Base-by-base conservation (phyloP, 2,113 vertebrate genomes). In the Muntiacus reevesi region DNA sequence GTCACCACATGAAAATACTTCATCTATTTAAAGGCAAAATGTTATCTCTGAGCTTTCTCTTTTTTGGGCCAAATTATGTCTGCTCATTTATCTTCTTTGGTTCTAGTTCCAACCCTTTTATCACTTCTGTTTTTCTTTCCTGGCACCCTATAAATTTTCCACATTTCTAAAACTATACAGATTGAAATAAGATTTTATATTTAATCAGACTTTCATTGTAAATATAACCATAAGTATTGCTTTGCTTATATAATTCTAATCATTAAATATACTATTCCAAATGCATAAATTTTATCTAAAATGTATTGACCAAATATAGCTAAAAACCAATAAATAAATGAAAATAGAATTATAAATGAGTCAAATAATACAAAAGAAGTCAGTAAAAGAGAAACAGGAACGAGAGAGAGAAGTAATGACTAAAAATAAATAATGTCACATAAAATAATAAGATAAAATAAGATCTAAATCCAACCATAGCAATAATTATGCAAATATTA, bases 11-110 rank as follows among this genome's bases (percentile, higher is more conserved):
- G 92, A 96, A 84, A 94, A 96, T 50, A 50, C 43, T 85, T 97
- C 45, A 93, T 89, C 78, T 89, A 74, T 88, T 97, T 96, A 96
- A 96, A 97, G 94, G 57, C 85, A 89, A 89, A 91, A 91, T 93
- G 74, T 87, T 95, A 96, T 98, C 97, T 97, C 52, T 76, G 78
- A 74, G 40, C 7, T 90, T 89, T 97, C 16, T 89, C 57, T 71
- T 93, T 79, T 93, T 85, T 4, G 59, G 52, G 60, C 92, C 88
- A 96, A 96, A 95, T 81, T 78, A n/a, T 95, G 62, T 95, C 52
- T 92, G 45, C n/a, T 96, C 43, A 57, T 87, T 95, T 97, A 89
- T 94, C 76, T 95, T 79, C 83, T 79, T 91, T 95, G 71, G 33
- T 95, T 81, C 57, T 59, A 92, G 45, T 89, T 89, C 89, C 92